These are phyloP conservation scores for Perca flavescens DNA, from an alignment of 2,113 vertebrate species.

Conservation along the genomic window DNA sequence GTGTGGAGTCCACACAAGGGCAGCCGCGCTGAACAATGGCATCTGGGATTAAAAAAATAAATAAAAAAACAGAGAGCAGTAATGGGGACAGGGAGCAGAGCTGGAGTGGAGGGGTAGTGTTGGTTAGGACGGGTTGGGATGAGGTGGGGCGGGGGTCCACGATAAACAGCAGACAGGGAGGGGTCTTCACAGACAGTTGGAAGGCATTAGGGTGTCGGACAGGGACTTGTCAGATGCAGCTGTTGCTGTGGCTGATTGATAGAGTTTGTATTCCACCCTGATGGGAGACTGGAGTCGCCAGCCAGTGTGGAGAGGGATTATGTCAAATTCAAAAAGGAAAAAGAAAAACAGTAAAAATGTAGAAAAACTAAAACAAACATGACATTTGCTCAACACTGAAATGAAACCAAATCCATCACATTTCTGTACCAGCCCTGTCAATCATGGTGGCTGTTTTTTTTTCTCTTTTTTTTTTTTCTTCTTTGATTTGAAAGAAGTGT, in stretches of 20 bases:
- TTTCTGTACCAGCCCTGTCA: conserved; percentile 28
- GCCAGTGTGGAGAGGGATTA: conserved; percentile 83
- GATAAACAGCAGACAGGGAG: conserved; percentile 87
- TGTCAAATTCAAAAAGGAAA: conserved; percentile 54
- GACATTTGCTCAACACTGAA: conserved; percentile 42
- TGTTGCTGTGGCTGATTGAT: conserved; percentile 96
- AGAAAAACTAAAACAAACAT: conserved; percentile 28
- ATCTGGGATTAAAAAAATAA: conserved; percentile 20
- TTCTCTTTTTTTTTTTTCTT: conserved; percentile 2
- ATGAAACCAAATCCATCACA: conserved; percentile 42
- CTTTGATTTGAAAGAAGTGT: conserved; percentile 56
- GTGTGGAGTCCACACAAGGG: conserved; percentile 47
- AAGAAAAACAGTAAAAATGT: conserved; percentile 33
- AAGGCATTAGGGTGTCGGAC: conserved; percentile 94
- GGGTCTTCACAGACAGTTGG: conserved; percentile 90
- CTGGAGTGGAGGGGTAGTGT: conserved; percentile 65
- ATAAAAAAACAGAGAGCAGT: not conserved
- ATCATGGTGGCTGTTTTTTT: conserved; percentile 3
- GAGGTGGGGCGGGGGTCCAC: conserved; percentile 47
- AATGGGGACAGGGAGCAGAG: conserved; percentile 22
- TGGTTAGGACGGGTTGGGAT: conserved; percentile 53
- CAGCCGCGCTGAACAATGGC: conserved; percentile 69
- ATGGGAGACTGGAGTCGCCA: conserved; percentile 68
- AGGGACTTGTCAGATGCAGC: conserved; percentile 97
- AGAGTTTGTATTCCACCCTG: conserved; percentile 90